Conservation (phyloP, 35 echinoderm and acorn worm genomes). For the Holothuria glaberrima region DNA sequence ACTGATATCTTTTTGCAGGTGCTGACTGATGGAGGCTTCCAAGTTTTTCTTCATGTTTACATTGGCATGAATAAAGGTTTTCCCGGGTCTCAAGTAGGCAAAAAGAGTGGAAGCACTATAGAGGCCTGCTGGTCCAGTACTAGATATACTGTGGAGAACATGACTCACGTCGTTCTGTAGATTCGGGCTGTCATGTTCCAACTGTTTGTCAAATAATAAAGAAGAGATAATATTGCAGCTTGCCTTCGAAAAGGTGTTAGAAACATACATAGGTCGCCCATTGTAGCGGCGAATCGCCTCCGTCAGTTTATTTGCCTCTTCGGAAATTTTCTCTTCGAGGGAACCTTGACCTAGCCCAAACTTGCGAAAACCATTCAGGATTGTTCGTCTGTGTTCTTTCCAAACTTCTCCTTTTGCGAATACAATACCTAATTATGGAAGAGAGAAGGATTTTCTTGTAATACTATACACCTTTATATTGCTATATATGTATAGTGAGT, state of each 20-base stretch:
- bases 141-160: background rate
- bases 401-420: background rate
- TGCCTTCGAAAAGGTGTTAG: constrained; percentile 23
- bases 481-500: no score
- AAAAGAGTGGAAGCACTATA: background rate
- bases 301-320: background rate
- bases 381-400: constrained; percentile 20
- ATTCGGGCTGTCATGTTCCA: constrained; percentile 36
- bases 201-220: constrained; percentile 22
- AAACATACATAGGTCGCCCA: constrained; percentile 36
- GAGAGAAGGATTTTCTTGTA: background rate
- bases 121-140: background rate
- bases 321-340: constrained; percentile 7
- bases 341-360: constrained; percentile 28
- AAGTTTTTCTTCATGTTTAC: background rate
- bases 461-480: no score
- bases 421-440: constrained; percentile 25
- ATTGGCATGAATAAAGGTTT: background rate
- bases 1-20: background rate
- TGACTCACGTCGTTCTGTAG: background rate
- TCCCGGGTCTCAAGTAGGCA: background rate
- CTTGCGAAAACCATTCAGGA: constrained; percentile 18
- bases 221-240: constrained; percentile 56
- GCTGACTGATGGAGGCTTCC: background rate
- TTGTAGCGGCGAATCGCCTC: background rate